Base-by-base conservation (phyloP, 2,797 vertebrate genomes). In the Epinephelus awoara region DNA sequence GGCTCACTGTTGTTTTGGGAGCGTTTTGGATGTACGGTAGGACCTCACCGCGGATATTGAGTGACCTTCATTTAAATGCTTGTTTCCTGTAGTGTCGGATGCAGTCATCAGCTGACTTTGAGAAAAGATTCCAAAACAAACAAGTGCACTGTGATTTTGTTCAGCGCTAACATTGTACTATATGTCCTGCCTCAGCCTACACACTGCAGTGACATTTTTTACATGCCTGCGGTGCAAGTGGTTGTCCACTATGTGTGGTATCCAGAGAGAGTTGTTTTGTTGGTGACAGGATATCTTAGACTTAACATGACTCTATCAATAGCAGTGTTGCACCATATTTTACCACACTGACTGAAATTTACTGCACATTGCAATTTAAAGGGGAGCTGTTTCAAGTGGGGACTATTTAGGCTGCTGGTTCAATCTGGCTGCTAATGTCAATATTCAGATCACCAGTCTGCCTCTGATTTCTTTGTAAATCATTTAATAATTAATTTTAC, bases 181-280 rank as follows among this genome's bases (percentile, higher is more conserved):
- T 34, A 34, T 21, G 51, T 57, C 21, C 27, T 56, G n/a, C 57
- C 52, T 34, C 59, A n/a, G 38, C 34, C 52, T 29, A 55, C 57
- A 71, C 66, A 64, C 9, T 44, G 55, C 57, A 69, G 57, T 44
- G 44, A 74, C 27, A 62, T 75, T 25, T 58, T 47, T 63, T 17
- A 49, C 77, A 83, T 77, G 38, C 21, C 29, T 80, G 73, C 0
- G 11, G 69, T 58, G 66, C 34, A 9, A 25, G 38, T 63, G 80
- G 76, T 57, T 68, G 67, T 56, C 18, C 7, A 40, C 79, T 50
- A 12, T 68, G 72, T 55, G 29, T 68, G 38, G 38, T 68, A 65
- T 76, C 59, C 49, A 66, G 13, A 64, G 44, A 42, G n/a, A 3
- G 7, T 11, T 61, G 14, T 23, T 52, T 47, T 50, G 38, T 47